phyloP scores from a whole-genome alignment of 2,113 vertebrate species.

The Lamprotornis superbus region DNA sequence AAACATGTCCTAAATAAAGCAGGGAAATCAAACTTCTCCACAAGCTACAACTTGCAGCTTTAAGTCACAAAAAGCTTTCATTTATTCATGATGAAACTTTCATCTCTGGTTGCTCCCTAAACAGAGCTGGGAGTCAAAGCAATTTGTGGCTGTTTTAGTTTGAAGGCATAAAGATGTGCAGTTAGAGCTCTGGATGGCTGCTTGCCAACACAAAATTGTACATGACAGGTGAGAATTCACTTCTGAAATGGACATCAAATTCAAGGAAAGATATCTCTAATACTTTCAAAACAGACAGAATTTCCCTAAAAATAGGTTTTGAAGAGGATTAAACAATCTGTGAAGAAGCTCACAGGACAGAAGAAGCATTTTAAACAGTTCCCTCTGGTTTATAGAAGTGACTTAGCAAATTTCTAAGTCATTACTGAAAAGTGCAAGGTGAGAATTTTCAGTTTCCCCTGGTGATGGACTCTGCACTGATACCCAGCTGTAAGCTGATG shows the following conservation, averaged over 20 bases:
- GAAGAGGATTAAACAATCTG: neutral
- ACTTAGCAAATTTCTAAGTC: neutral
- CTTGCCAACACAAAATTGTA: neutral
- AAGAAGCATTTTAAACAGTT: neutral
- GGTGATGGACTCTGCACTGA: fast-evolving
- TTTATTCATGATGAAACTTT: neutral
- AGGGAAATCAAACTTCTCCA: neutral
- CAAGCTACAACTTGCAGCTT: neutral
- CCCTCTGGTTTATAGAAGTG: neutral
- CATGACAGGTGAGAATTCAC: neutral
- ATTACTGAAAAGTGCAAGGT: neutral
- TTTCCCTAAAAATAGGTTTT: neutral
- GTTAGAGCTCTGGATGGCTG: neutral
- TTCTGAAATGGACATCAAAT: neutral
- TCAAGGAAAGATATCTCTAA: neutral
- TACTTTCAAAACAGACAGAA: neutral
- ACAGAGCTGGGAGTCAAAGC: neutral
- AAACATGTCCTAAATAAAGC: neutral
- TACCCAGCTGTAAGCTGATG: neutral
- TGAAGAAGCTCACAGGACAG: neutral
- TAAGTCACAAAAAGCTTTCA: neutral
- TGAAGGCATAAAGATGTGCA: neutral
- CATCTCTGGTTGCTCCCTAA: neutral
- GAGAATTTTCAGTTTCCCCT: neutral
- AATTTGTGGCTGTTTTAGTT: neutral